Base-by-base conservation (phyloP, 2,797 vertebrate species). In the Silurus aristotelis region DNA sequence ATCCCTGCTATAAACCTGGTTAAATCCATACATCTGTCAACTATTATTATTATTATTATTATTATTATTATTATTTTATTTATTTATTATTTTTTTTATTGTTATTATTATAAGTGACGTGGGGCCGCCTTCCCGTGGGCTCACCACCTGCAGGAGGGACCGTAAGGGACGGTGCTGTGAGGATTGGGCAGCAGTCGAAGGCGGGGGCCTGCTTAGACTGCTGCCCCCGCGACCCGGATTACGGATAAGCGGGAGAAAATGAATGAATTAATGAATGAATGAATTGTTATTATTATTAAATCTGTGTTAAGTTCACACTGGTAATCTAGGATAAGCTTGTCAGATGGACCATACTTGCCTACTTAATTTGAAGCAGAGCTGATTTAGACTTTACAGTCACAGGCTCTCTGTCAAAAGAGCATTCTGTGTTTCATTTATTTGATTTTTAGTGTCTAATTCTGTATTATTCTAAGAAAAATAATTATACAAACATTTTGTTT, bases 331-430 rank as follows among this genome's bases (percentile, higher is more conserved):
- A 88, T 73, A 67, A 89, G 88, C 91, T 93, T 93, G 92, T 91
- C 90, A 89, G 76, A 87, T 63, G 27, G 88, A 90, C 87, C 43
- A 90, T 95, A 95, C 94, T 95, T 95, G 93, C 94, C 94, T 91
- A 87, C 83, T 85, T 83, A 90, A 79, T 88, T 91, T 27, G 87
- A 87, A 80, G 19, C 75, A 60, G 25, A 77, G 56, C 77, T 86
- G 90, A 87, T 92, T 83, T 55, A 56, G 91, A 94, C 89, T 81
- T 91, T 64, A 79, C 85, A 89, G 88, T 87, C 83, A 89, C 90
- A 92, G 75, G 31, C 27, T 90, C 87, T 93, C 91, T 83, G 92
- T 93, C 93, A 92, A 86, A 93, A 94, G 89, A 94, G 87, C 63
- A 66, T 83, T 80, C 56, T 73, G 12, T 79, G 68, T 87, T 77